Percentiles rank a stretch among this genome's conserved stretches.
phyloP scores from a whole-genome alignment of 1,140 invertebrate genomes.

The Planococcus citri region DNA sequence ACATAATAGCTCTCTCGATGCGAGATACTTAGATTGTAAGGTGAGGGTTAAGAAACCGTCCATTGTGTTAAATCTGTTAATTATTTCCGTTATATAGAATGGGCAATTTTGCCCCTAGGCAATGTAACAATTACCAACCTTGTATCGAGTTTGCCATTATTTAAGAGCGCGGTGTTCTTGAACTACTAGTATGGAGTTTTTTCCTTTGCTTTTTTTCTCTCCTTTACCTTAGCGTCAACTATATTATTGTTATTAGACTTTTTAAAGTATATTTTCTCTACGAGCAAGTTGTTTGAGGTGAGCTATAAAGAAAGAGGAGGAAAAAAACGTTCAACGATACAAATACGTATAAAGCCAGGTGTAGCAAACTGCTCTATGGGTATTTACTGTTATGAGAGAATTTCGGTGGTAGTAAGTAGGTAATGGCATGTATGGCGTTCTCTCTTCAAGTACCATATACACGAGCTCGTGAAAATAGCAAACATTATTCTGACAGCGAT shows the following conservation, averaged over 20 bases:
- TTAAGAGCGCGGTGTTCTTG: slow-evolving; percentile 14
- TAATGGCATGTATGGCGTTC: too few species aligned
- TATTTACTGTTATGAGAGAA: too few species aligned
- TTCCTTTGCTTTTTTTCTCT: not conserved
- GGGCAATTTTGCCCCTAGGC: slow-evolving; percentile 8
- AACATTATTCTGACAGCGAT: not conserved
- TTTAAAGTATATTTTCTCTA: not conserved
- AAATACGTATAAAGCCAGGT: too few species aligned
- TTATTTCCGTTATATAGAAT: slow-evolving; percentile 19
- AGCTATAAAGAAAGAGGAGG: too few species aligned
- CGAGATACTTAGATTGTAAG: not conserved
- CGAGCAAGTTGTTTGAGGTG: too few species aligned
- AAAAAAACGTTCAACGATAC: too few species aligned
- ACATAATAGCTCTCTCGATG: not conserved
- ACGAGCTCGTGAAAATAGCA: too few species aligned
- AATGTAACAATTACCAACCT: slow-evolving; percentile 16
- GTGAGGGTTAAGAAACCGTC: slow-evolving; percentile 17
- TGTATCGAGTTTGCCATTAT: slow-evolving; percentile 18
- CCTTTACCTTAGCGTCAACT: not conserved
- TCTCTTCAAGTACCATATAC: too few species aligned
- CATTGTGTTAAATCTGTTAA: slow-evolving; percentile 18
- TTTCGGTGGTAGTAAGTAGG: too few species aligned
- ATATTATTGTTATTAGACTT: not conserved
- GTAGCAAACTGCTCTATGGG: too few species aligned
- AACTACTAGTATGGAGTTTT: slow-evolving; percentile 4